Base-by-base conservation (phyloP, 1,140 invertebrate species). In the Planococcus citri region DNA sequence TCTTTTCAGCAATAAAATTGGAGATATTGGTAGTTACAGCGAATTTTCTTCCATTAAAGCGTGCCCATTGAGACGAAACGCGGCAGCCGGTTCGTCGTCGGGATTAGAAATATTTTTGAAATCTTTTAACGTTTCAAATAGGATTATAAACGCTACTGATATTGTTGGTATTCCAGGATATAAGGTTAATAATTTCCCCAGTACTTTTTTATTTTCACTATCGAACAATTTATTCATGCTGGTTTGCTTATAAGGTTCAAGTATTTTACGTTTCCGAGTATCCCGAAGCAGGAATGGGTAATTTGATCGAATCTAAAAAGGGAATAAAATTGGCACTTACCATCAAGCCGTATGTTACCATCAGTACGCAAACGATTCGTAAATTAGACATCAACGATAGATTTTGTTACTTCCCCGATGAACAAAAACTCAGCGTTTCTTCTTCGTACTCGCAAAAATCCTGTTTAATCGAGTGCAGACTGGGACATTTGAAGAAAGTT, bases 91-190 rank as follows among this genome's bases (percentile, higher is more conserved):
- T 21, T 70, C 73, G 21, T 67, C 73, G 17, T 73, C 74, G 20
- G 76, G 76, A 17, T 29, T 77, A 17, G 72, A 75, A 71, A 72
- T 77, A 22, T 74, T 75, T 58, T 71, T 77, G 14, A 73, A 73
- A 68, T 71, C 69, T 6, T 72, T 74, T 20, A 68, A 71, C 22
- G 27, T 29, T 10, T 67, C 70, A 0, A 67, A 74, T 60, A 51
- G 71, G 17, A 68, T 74, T 27, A 33, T 22, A 12, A 73, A 74
- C 27, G 69, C 70, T 14, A 64, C 70, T 1, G 57, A 70, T 24
- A 69, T 73, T 3, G 72, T 69, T 1, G 73, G 74, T 1, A 69
- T 68, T 14, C 70, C 73, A 10, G 73, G 73, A 25, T 70, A 74
- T 10, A 72, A 71, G 68, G 73, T 75, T 10, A 37, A 37, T 37